Evolutionary conservation across 2,113 vertebrate species (phyloP).

Genomic region (Forbesichthys papilliferus): DNA sequence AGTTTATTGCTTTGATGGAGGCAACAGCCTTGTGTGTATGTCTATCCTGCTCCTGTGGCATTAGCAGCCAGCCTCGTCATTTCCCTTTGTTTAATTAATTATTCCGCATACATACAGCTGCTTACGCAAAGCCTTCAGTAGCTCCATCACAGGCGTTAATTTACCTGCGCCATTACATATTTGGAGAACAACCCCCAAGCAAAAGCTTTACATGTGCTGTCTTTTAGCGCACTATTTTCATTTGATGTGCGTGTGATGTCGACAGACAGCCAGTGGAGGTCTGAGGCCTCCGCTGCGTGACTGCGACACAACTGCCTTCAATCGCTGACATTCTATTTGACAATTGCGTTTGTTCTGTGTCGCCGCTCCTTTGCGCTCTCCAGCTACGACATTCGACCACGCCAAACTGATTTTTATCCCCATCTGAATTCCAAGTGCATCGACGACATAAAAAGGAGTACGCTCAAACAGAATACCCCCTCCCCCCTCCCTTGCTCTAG

Average conservation of each 20-base stretch:
- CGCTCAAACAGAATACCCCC: slow-evolving; percentile 14
- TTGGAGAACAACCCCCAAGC: slow-evolving; percentile 3
- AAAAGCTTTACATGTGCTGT: slow-evolving; percentile 10
- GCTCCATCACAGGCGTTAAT: slow-evolving; percentile 8
- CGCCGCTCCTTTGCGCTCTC: not conserved
- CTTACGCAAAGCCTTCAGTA: slow-evolving; percentile 14
- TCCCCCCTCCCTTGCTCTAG: slow-evolving; percentile 20
- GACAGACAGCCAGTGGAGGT: slow-evolving; percentile 13
- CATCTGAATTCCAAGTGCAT: slow-evolving; percentile 28
- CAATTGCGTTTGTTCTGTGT: slow-evolving; percentile 18
- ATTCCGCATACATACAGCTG: slow-evolving; percentile 13
- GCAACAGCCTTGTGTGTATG: slow-evolving; percentile 2
- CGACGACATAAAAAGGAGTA: slow-evolving; percentile 19
- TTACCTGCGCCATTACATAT: slow-evolving; percentile 17
- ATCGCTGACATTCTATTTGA: slow-evolving; percentile 10
- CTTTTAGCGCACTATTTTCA: too few species aligned
- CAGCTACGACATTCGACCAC: slow-evolving; percentile 14
- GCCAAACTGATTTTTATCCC: slow-evolving; percentile 20
- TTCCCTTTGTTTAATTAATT: not conserved
- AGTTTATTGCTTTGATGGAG: too few species aligned
- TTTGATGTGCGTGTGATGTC: slow-evolving; percentile 5
- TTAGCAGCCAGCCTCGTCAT: slow-evolving; percentile 30
- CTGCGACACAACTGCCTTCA: slow-evolving; percentile 1
- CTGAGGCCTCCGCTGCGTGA: slow-evolving; percentile 6
- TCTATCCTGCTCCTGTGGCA: slow-evolving; percentile 30